These are phyloP conservation scores for Protonemura montana DNA, from an alignment of 2,888 invertebrate genomes.

Conservation along the genomic window DNA sequence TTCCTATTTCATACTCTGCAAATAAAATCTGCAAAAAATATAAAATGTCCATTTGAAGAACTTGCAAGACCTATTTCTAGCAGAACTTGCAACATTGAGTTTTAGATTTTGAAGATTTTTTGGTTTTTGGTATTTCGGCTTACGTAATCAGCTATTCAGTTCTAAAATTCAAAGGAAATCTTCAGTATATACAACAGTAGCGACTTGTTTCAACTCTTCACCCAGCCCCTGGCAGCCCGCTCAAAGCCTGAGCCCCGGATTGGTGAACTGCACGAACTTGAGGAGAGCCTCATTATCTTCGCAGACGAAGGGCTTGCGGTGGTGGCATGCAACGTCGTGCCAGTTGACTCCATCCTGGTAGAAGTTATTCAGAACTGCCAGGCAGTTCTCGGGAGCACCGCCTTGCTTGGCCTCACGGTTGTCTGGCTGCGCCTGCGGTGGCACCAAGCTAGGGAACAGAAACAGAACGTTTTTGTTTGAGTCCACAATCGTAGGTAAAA, in stretches of 20 bases:
- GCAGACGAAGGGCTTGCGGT: constrained; percentile 87
- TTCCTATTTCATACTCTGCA: no score
- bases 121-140: no score
- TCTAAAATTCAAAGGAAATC: no score
- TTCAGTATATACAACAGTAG: no score
- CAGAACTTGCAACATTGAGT: no score
- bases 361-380: constrained; percentile 87
- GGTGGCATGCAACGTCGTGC: constrained; percentile 91
- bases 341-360: constrained; percentile 91
- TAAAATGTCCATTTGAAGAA: no score
- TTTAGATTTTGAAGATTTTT: no score
- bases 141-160: no score
- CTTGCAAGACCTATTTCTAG: no score
- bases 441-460: not conserved
- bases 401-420: constrained; percentile 83
- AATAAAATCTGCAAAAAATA: no score
- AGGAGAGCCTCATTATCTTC: constrained; percentile 88
- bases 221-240: not conserved
- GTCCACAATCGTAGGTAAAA: no score
- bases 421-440: constrained; percentile 78
- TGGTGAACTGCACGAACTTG: constrained; percentile 79
- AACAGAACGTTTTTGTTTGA: not conserved
- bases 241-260: constrained; percentile 45
- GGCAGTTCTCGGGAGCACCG: constrained; percentile 85
- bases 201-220: no score